Base-by-base conservation (phyloP, 1,140 invertebrate species). In the Lepidurus packardi region DNA sequence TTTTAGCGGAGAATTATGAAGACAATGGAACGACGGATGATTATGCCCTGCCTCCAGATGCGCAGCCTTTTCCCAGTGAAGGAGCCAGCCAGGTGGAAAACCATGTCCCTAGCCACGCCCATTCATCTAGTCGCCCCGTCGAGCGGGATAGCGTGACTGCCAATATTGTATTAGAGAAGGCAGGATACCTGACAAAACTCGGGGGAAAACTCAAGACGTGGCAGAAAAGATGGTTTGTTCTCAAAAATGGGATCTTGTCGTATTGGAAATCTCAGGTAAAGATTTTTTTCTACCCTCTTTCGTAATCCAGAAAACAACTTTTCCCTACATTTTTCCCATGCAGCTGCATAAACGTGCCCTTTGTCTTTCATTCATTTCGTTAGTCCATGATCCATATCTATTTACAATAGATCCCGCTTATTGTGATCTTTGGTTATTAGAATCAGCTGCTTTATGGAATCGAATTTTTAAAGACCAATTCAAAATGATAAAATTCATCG, bases 171-270 rank as follows among this genome's bases (percentile, higher is more conserved):
- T 85, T 97, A 34, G 95, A 97, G 82, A 97, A 97, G 86, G 90
- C 91, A 82, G 96, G 96, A 7, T 95, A 96, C 83, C 87, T 98
- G 47, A 95, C 94, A 13, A 98, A 98, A 86, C 87, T 98, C 47
- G 95, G 96, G 74, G 96, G 96, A 13, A 97, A 97, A 86, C 87
- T 98, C 1, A 98, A 97, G 87, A 97, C 94, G 0, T 98, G 96
- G 96, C 88, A 94, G 80, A 94, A 96, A 83, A 87, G 95, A 82
- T 98, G 94, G 92, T 98, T 98, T 83, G 93, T 97, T 0, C 85
- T 98, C 1, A 95, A 94, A 83, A 96, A 97, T 86, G 95, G 95
- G 42, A 90, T 91, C 0, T 86, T 98, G 0, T 93, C 91, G 2
- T 98, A 98, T 85, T 98, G 96, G 92, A 98, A 97, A 85, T 93